Base-by-base conservation (phyloP, 2,888 invertebrate genomes). In the Scrobipalpa atriplicella region DNA sequence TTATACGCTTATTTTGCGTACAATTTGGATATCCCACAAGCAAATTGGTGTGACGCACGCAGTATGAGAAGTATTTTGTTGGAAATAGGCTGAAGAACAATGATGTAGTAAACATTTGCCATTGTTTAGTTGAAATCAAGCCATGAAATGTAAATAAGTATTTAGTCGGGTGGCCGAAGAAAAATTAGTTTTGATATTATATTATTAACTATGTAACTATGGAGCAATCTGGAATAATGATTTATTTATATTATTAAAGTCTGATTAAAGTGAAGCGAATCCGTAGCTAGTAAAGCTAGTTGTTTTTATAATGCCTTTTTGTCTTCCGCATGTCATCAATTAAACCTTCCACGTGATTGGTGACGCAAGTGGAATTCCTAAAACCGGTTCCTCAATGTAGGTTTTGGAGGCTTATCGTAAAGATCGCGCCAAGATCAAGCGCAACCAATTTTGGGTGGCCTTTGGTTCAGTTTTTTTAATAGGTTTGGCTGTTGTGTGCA, bases 281-380 rank as follows among this genome's bases (percentile, higher is more conserved):
- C 29, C 29, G 29, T 5, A 29, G 29, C 5, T 29, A 2, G 2
- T 5, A 29, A 19, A 62, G 43, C 36, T n/a, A 3, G 29, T 47
- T 29, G 29, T 60, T 38, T 9, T 41, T 38, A 29, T 66, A 61
- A 62, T 54, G 13, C 16, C 11, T 21, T 16, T 76, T 85, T 87
- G 83, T 86, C 86, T 91, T 90, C 89, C 89, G 89, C 85, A 84
- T 90, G 80, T 89, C 87, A 87, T 89, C 90, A 90, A 91, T 91
- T 90, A 90, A 90, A 90, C 89, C 78, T 91, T 90, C 86, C 88
- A 90, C 89, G 89, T 89, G 89, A 83, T 81, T 82, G 83, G 81
- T 88, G 89, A 87, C 85, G 88, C 84, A 85, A 87, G 80, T 82
- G 84, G 83, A 81, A 89, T 90, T 89, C 87, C 84, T 85, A 68